phyloP scores from a whole-genome alignment of 64 coral and sea anemone genomes.

The Montipora foliosa region DNA sequence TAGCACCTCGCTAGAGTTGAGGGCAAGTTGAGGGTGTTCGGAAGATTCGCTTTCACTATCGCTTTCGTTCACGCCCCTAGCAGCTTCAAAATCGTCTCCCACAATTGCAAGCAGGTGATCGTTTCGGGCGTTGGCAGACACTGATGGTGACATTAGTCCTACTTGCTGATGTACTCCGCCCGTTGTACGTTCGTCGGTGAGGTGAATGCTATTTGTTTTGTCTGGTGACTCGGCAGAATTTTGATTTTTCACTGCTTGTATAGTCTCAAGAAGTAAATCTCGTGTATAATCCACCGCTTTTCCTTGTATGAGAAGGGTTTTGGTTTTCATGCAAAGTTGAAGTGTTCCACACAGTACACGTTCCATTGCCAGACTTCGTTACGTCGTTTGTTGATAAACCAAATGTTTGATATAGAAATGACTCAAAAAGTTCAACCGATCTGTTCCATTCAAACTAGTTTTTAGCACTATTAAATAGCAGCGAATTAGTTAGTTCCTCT shows the following conservation, averaged over 20 bases:
- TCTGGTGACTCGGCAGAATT: background rate
- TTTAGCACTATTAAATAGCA: constrained; percentile 51
- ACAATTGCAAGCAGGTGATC: background rate
- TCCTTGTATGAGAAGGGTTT: constrained; percentile 58
- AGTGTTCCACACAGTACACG: constrained; percentile 60
- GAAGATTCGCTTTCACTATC: background rate
- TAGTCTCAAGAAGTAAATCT: constrained; percentile 41
- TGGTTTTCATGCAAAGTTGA: constrained; percentile 55
- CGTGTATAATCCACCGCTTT: constrained; percentile 45
- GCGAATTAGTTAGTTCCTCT: constrained; percentile 33
- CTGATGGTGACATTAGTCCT: background rate
- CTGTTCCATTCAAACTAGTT: constrained; percentile 55
- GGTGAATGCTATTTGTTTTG: background rate
- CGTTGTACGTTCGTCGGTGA: background rate
- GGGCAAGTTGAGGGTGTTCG: background rate
- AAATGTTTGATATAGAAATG: constrained; percentile 35
- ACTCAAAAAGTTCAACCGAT: constrained; percentile 33
- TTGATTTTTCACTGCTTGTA: background rate
- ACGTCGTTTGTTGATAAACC: constrained; percentile 38
- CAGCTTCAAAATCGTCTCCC: background rate
- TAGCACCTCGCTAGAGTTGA: background rate
- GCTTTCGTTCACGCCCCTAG: background rate
- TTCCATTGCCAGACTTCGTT: constrained; percentile 44
- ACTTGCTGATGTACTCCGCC: background rate
- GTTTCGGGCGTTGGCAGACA: background rate